Conservation (phyloP, 2,113 vertebrate genomes). For the Tympanuchus pallidicinctus region DNA sequence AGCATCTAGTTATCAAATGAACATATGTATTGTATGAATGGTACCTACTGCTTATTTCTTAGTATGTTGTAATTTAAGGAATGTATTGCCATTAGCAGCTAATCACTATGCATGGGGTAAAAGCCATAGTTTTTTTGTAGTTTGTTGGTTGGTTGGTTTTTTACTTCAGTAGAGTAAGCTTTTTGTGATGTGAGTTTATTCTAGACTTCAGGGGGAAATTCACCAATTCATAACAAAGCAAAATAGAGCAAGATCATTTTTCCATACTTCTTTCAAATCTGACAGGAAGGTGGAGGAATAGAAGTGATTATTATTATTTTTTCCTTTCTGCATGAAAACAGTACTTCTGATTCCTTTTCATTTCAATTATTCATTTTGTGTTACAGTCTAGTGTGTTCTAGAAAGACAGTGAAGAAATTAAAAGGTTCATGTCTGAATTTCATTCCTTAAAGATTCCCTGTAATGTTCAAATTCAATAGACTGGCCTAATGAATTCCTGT, state of each 20-base stretch:
- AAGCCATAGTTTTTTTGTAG: constrained; percentile 1
- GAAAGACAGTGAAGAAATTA: neutral
- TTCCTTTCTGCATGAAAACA: neutral
- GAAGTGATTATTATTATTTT: neutral
- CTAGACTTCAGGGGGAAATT: neutral
- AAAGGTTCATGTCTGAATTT: neutral
- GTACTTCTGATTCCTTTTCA: neutral
- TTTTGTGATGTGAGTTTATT: neutral
- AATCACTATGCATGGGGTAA: neutral
- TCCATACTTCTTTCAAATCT: neutral
- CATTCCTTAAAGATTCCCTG: neutral
- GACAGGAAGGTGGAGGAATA: neutral
- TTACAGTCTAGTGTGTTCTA: neutral
- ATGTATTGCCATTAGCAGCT: neutral
- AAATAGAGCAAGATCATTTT: neutral
- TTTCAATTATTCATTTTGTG: neutral
- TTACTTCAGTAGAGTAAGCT: neutral
- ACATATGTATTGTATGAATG: neutral
- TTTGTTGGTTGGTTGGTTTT: neutral
- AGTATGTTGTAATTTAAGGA: neutral
- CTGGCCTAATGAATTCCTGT: neutral
- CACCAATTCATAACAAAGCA: neutral
- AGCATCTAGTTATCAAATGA: neutral
- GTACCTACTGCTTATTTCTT: neutral
- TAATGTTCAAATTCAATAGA: neutral